Conservation (phyloP, 2,888 invertebrate species). For the Tinea pellionella region DNA sequence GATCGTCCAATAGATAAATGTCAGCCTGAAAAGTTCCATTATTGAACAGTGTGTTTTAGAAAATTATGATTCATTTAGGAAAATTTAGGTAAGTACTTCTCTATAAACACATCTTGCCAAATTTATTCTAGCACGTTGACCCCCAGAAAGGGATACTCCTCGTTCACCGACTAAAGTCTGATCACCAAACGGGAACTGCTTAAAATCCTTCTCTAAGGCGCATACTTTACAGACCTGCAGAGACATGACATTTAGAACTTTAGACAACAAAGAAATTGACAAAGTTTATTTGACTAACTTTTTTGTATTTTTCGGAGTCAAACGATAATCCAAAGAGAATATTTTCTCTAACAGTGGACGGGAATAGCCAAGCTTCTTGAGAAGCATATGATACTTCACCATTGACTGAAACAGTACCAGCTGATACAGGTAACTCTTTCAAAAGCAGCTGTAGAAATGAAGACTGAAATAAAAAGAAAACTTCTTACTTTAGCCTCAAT, state of each 20-base stretch:
- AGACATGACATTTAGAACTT: too few species aligned
- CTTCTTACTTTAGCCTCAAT: too few species aligned
- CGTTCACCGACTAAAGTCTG: conserved; percentile 78
- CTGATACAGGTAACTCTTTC: conserved; percentile 74
- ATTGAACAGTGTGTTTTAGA: too few species aligned
- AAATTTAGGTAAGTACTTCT: conserved; percentile 35
- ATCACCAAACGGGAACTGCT: conserved; percentile 75
- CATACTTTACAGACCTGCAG: conserved; percentile 58
- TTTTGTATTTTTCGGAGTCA: conserved; percentile 68
- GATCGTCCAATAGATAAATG: conserved; percentile 86
- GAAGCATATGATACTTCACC: conserved; percentile 80
- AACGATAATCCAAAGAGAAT: conserved; percentile 83
- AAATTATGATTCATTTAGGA: too few species aligned
- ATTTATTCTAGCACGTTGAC: conserved; percentile 78
- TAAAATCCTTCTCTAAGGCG: conserved; percentile 63
- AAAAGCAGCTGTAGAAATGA: conserved; percentile 77
- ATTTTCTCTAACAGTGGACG: conserved; percentile 82
- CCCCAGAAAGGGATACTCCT: conserved; percentile 78
- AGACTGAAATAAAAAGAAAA: conserved; percentile 45
- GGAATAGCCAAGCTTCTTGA: conserved; percentile 89
- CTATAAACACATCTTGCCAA: conserved; percentile 67
- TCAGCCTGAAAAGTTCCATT: conserved; percentile 69
- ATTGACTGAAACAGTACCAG: conserved; percentile 72
- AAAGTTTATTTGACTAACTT: conserved; percentile 29
- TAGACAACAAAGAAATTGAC: too few species aligned